Evolutionary conservation across 2,888 invertebrate genomes (phyloP), one percentile per base, ranked within the genome.

Genomic region (Epistrophe grossulariae): DNA sequence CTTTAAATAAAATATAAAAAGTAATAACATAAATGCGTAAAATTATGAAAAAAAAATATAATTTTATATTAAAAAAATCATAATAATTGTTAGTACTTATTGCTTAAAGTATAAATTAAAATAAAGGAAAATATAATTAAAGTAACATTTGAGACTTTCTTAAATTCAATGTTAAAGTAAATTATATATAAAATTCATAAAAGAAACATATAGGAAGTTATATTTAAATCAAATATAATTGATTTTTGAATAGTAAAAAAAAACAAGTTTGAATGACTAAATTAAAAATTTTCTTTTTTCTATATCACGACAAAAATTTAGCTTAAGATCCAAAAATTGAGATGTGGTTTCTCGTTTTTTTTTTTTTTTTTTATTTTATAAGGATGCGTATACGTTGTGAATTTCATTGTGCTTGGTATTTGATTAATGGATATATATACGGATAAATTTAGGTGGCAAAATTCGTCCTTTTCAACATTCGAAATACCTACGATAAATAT

Each of bases 81-180:
- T 52, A 79, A 24, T 24, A n/a, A 17, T 31, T 78, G 81, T 85
- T 87, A 83, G 82, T 87, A 70, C 70, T 70, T 70, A 87, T 68
- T 83, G 82, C 79, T 88, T 88, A 80, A 73, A 66, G 43, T 78
- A 72, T 82, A 85, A 74, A 84, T 87, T 62, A 64, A 81, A 74
- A 59, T 70, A 88, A 57, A 48, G 59, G 66, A 73, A 83, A 84
- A 84, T 71, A 72, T 88, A 68, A 80, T 68, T 84, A 84, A 72
- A 88, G 73, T 88, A 83, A 88, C 87, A 81, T 88, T 89, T 87
- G 87, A 87, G 87, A 87, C 87, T 72, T 87, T 73, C 71, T 82
- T 87, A 76, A 45, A 28, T 24, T 64, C 28, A 66, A 19, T 24
- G 28, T 73, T 68, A 71, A 24, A 73, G 38, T 45, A 19, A 68